Base-by-base conservation (phyloP, 2,797 vertebrate genomes). In the Adelosebastes latens region DNA sequence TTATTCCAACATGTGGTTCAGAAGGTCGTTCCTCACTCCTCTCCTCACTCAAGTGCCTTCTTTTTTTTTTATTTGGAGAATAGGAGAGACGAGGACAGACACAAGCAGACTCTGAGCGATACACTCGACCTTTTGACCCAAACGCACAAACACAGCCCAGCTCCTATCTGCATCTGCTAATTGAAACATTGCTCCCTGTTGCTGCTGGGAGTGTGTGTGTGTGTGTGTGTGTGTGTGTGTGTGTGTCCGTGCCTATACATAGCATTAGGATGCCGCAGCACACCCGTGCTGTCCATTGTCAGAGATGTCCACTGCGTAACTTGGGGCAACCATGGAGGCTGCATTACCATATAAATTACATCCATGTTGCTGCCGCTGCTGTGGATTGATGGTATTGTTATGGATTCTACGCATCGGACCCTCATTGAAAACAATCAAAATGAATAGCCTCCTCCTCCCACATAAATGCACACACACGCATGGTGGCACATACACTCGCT, bases 321-420 rank as follows among this genome's bases (percentile, higher is more conserved):
- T 91, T 75, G 69, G 89, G 89, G 91, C 88, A 80, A 88, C 88
- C 88, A 75, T 31, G 79, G 80, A 75, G 85, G 83, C 77, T 77
- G 80, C 92, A 96, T 96, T 96, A 96, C 93, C 96, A 96, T 96
- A 96, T 96, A 96, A 96, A 96, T 96, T 93, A 95, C 94, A 94
- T 94, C 90, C 87, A 89, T 91, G 93, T 93, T 95, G 93, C 87
- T 88, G 90, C 88, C 82, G 86, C 93, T 87, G 88, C 88, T 81
- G 85, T 88, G 91, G 93, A 95, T 93, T 96, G 95, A 94, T 95
- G 94, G 92, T 87, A 93, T 93, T 94, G 92, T 95, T 95, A 94
- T 93, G 92, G 92, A 95, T 94, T 95, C 92, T 89, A 90, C 90
- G 67, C 83, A 79, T 87, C 76, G 89, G 83, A 90, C 84, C 84